phyloP scores from a whole-genome alignment of 2,113 vertebrate species.

The Pseudorhombus dupliciocellatus region DNA sequence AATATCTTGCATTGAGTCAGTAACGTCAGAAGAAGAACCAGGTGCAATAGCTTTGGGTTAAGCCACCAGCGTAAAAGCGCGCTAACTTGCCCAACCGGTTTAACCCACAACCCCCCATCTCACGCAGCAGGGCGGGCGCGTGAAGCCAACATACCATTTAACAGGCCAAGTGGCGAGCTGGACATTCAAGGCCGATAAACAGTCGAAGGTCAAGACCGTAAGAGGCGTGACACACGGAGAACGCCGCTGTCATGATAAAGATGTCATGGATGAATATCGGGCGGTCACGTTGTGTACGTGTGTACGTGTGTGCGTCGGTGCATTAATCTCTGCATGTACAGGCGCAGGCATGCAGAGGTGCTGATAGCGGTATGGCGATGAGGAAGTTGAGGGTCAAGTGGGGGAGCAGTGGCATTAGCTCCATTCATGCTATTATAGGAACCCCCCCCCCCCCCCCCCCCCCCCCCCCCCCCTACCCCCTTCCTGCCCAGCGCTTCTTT shows the following conservation, averaged over 20 bases:
- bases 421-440: constrained; percentile 31
- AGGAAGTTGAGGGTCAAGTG: constrained; percentile 29
- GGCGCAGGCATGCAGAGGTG: neutral
- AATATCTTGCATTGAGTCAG: too few relatives aligned
- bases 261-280: constrained; percentile 31
- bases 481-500: neutral
- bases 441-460: neutral
- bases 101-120: too few relatives aligned
- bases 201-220: constrained; percentile 16
- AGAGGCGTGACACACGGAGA: constrained; percentile 28
- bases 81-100: too few relatives aligned
- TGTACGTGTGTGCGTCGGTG: neutral
- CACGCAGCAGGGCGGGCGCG: neutral
- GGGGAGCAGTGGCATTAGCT: constrained; percentile 1
- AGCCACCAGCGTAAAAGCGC: too few relatives aligned
- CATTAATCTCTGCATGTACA: neutral
- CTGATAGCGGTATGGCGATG: constrained; percentile 2
- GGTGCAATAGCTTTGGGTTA: too few relatives aligned
- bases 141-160: too few relatives aligned
- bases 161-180: neutral
- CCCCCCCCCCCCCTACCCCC: neutral
- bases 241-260: constrained; percentile 36
- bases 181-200: constrained; percentile 13
- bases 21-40: too few relatives aligned
- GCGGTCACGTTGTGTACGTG: constrained; percentile 5